Conservation (phyloP, 2,888 invertebrate species). For the Apotomis turbidana region DNA sequence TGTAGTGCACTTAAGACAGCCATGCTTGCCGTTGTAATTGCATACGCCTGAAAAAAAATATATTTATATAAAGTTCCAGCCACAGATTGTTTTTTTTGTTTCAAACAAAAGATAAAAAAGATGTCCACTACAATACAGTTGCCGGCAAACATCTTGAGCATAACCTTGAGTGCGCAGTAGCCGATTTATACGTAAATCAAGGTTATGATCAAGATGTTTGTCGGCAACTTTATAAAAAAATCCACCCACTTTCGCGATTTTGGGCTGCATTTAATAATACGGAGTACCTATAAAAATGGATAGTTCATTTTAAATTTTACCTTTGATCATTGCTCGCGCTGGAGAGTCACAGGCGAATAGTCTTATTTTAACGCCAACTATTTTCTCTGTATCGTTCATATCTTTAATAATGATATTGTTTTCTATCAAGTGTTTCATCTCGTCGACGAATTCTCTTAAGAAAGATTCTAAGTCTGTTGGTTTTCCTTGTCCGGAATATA, state of each 20-base stretch:
- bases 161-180: too few relatives aligned
- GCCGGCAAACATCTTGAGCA: too few relatives aligned
- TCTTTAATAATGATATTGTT: not conserved
- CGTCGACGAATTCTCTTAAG: not conserved
- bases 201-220: constrained; percentile 8
- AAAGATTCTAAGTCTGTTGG: not conserved
- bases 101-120: too few relatives aligned
- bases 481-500: not conserved
- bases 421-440: not conserved
- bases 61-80: too few relatives aligned
- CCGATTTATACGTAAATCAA: constrained; percentile 11
- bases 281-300: not conserved
- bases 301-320: constrained; percentile 2
- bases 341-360: not conserved
- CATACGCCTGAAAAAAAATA: too few relatives aligned
- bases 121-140: too few relatives aligned
- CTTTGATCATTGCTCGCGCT: constrained; percentile 39
- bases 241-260: too few relatives aligned
- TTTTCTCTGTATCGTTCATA: not conserved
- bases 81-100: too few relatives aligned
- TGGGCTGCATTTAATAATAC: too few relatives aligned
- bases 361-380: not conserved
- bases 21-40: too few relatives aligned
- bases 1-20: too few relatives aligned
- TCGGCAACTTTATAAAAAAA: too few relatives aligned